A percentile compares a stretch with the other conserved stretches of the same genome.
Conservation (phyloP, 2,113 vertebrate species). For the Coracopsis vasa region DNA sequence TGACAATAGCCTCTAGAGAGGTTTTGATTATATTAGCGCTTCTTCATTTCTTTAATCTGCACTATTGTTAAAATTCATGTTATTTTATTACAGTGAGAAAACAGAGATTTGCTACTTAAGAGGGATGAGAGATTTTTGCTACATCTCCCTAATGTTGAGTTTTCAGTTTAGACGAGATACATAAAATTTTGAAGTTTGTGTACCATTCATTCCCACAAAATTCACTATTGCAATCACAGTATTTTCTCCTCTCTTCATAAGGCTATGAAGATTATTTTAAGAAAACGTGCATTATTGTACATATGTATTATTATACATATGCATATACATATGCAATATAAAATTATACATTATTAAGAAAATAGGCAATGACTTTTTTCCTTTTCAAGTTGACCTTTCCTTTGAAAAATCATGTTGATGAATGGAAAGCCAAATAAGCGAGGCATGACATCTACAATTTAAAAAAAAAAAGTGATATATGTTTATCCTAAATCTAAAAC, state of each 20-base stretch:
- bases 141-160: neutral
- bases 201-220: neutral
- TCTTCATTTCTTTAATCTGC: neutral
- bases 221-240: neutral
- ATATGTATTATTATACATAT: too few relatives aligned
- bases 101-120: neutral
- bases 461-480: neutral
- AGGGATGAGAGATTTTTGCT: neutral
- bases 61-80: neutral
- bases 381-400: neutral
- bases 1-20: constrained; percentile 39
- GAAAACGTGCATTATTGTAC: neutral
- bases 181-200: neutral
- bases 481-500: neutral
- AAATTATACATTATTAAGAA: neutral
- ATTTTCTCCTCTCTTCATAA: neutral
- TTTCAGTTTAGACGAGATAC: neutral
- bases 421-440: neutral
- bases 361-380: neutral
- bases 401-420: neutral
- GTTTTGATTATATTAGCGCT: constrained; percentile 18
- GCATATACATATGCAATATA: too few relatives aligned
- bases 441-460: neutral
- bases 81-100: neutral
- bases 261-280: neutral